phyloP scores from a whole-genome alignment of 1,140 invertebrate species.

The Euwallacea fornicatus region DNA sequence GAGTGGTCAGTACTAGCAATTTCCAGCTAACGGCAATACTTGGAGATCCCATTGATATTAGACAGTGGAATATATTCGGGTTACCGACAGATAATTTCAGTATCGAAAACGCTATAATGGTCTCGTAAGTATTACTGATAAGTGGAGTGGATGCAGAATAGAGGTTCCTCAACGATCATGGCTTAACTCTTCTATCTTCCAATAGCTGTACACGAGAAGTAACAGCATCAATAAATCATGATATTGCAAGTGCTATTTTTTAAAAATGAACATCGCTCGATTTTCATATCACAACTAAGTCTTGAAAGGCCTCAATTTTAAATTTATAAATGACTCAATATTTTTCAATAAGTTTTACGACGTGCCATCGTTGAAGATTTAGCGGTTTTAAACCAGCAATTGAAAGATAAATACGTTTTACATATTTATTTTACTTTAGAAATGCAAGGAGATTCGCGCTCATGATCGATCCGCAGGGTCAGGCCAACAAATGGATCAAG shows the following conservation, averaged over 20 bases:
- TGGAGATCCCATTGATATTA: constrained; percentile 84
- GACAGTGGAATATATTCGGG: constrained; percentile 90
- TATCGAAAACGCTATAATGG: constrained; percentile 90
- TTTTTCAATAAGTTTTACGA: too few species aligned
- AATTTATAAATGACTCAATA: neutral
- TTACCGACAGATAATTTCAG: constrained; percentile 88
- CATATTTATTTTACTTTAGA: constrained; percentile 53
- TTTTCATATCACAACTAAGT: too few species aligned
- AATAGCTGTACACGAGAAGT: too few species aligned
- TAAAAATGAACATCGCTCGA: too few species aligned
- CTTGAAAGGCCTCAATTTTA: neutral
- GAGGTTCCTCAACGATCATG: too few species aligned
- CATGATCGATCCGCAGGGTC: constrained; percentile 94
- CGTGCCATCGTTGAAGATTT: too few species aligned
- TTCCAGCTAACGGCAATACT: constrained; percentile 74
- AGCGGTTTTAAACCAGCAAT: neutral
- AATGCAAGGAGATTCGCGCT: constrained; percentile 85
- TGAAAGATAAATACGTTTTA: constrained; percentile 1
- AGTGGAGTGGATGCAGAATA: neutral
- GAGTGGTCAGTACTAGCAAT: constrained; percentile 74
- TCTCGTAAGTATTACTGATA: constrained; percentile 59
- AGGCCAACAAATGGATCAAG: constrained; percentile 94
- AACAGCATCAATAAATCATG: too few species aligned
- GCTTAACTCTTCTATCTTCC: too few species aligned
- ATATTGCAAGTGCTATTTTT: too few species aligned